Evolutionary conservation across 2,888 invertebrate genomes (phyloP).

Genomic region (Alloscopus bannaensis): DNA sequence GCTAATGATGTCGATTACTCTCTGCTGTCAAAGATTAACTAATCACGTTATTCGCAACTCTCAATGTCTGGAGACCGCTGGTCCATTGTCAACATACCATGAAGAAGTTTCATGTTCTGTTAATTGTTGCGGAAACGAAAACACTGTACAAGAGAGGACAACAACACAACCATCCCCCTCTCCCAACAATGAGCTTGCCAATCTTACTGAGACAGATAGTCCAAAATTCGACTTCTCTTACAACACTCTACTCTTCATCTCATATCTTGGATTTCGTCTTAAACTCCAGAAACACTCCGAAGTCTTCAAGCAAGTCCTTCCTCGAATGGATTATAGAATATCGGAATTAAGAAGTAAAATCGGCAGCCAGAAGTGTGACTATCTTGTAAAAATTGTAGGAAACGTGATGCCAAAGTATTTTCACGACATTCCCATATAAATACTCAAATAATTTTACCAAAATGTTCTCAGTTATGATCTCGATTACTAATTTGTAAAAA

Average conservation of each 20-base stretch:
- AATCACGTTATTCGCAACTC: neutral
- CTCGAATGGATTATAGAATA: conserved; percentile 8
- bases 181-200: neutral
- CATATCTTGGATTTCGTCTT: conserved; percentile 34
- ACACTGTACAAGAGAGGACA: no score
- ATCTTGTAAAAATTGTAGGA: conserved; percentile 30
- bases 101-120: neutral
- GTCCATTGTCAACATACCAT: neutral
- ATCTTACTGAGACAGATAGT: neutral
- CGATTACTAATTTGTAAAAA: neutral
- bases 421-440: neutral
- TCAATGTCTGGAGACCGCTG: neutral
- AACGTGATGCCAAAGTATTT: conserved; percentile 33
- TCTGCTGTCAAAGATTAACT: conserved; percentile 26
- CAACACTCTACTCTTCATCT: conserved; percentile 33
- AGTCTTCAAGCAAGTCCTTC: conserved; percentile 44
- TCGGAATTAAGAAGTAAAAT: neutral
- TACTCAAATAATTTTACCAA: no score
- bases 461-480: neutral
- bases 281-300: conserved; percentile 42
- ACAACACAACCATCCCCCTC: no score
- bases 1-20: neutral
- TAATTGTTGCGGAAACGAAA: conserved; percentile 6
- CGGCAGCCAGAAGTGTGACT: neutral
- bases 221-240: neutral